A percentile compares a stretch with the other conserved stretches of the same genome.
Conservation (phyloP, 2,113 vertebrate species). For the Strigops habroptila region DNA sequence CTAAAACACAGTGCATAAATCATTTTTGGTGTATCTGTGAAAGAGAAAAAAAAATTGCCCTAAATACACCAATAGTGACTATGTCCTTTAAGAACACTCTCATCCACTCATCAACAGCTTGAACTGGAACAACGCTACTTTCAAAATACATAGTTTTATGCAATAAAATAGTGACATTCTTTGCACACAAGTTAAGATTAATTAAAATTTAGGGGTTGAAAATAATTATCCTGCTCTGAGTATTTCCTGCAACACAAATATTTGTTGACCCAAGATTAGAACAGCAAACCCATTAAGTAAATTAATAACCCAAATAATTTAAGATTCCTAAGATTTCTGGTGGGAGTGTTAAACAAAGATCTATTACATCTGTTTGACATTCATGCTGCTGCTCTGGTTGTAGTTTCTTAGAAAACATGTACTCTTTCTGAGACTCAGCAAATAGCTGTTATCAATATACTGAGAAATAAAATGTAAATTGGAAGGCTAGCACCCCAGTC, state of each 20-base stretch:
- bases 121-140: neutral
- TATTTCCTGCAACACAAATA: slow-evolving; percentile 12
- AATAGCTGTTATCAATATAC: neutral
- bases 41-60: neutral
- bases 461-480: neutral
- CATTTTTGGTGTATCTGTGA: neutral
- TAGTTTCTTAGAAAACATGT: neutral
- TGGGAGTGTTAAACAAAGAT: slow-evolving; percentile 37
- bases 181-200: neutral
- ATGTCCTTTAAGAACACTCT: neutral
- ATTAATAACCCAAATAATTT: slow-evolving; percentile 38
- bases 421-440: neutral
- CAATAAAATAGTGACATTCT: neutral
- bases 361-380: neutral
- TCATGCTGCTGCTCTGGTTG: neutral
- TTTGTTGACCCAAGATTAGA: slow-evolving; percentile 14
- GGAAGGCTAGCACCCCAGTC: neutral
- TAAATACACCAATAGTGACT: neutral
- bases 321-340: neutral
- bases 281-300: neutral
- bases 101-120: neutral
- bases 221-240: neutral
- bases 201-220: neutral
- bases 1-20: neutral
- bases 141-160: neutral